Percentiles rank a stretch among this genome's conserved stretches.
Evolutionary conservation across 2,888 invertebrate species (phyloP).

Genomic region (Drosophila robusta): DNA sequence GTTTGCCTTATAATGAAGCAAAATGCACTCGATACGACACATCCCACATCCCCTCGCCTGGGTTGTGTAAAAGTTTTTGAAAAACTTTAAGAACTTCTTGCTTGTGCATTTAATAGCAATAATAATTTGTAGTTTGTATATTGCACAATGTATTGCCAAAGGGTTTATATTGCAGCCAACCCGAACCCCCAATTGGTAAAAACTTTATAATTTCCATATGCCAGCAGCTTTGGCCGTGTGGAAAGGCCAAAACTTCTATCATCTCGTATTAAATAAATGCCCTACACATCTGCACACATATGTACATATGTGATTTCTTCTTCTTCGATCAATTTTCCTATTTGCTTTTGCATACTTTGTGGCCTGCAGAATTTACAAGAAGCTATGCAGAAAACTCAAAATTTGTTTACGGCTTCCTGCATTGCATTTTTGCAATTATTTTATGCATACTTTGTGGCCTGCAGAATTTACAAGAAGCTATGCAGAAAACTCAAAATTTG

Average conservation of each 20-base stretch:
- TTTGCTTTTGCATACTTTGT: constrained; percentile 56
- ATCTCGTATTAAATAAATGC: constrained; percentile 55
- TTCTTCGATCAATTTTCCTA: constrained; percentile 60
- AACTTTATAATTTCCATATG: constrained; percentile 73
- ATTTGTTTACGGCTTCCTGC: constrained; percentile 54
- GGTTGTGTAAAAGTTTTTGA: constrained; percentile 61
- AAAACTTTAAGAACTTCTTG: constrained; percentile 72
- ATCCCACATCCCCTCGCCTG: constrained; percentile 9
- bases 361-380: constrained; percentile 49
- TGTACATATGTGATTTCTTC: constrained; percentile 6
- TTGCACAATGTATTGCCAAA: constrained; percentile 68
- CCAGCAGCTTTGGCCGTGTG: constrained; percentile 53
- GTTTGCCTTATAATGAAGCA: constrained; percentile 69
- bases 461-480: constrained; percentile 46
- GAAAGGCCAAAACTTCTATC: constrained; percentile 45
- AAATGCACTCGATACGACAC: constrained; percentile 56
- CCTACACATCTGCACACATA: not conserved
- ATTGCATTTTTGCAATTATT: constrained; percentile 69
- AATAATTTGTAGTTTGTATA: constrained; percentile 76
- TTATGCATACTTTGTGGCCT: constrained; percentile 47
- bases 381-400: constrained; percentile 43
- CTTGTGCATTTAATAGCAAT: constrained; percentile 79
- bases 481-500: constrained; percentile 51
- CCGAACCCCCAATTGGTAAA: constrained; percentile 28
- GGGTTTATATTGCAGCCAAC: constrained; percentile 49